Percentiles rank a stretch among this genome's conserved stretches.
Conservation (phyloP, 2,113 vertebrate genomes). For the Mobula birostris region DNA sequence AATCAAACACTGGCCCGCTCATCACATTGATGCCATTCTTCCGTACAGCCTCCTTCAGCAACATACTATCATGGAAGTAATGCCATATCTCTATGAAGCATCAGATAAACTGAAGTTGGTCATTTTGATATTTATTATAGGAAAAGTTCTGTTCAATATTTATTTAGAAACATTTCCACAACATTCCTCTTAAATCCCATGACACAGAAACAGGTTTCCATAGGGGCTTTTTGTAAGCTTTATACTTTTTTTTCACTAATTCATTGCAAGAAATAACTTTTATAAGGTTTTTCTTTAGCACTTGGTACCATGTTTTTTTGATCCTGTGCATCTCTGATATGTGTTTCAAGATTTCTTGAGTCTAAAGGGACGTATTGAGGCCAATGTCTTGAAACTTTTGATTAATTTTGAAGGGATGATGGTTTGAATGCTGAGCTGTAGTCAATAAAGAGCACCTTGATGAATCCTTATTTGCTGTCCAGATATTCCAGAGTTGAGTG, state of each 20-base stretch:
- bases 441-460: too few species aligned
- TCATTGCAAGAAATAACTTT: not conserved
- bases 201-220: not conserved
- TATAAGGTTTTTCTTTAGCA: not conserved
- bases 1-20: slow-evolving; percentile 57
- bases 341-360: not conserved
- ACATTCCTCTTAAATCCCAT: not conserved
- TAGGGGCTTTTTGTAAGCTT: not conserved
- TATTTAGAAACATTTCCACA: not conserved
- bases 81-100: slow-evolving; percentile 55
- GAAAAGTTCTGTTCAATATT: not conserved
- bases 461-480: too few species aligned
- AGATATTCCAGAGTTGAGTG: too few species aligned
- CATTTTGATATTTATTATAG: not conserved
- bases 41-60: slow-evolving; percentile 51
- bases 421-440: too few species aligned
- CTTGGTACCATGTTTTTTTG: not conserved
- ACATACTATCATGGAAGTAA: slow-evolving; percentile 51
- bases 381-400: too few species aligned
- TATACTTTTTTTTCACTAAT: not conserved
- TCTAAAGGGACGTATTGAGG: not conserved
- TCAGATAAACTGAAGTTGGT: not conserved
- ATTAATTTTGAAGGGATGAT: too few species aligned
- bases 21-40: slow-evolving; percentile 57
- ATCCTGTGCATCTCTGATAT: not conserved